Evolutionary conservation across 2,113 vertebrate genomes (phyloP), one percentile per base, ranked within the genome.

Genomic region (Nannobrachium achirus): DNA sequence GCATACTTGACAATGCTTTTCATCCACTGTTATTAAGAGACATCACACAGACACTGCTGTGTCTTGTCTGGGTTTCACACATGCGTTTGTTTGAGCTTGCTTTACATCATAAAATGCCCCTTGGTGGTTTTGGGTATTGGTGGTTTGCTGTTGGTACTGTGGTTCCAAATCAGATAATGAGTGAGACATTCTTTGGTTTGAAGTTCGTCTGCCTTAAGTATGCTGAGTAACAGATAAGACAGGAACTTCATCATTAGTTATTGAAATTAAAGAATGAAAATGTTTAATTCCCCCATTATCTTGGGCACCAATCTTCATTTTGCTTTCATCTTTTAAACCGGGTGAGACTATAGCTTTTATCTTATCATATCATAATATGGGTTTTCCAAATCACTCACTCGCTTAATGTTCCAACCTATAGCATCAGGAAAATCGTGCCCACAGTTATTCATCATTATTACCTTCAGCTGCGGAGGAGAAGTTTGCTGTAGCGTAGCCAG

Each of bases 111-210:
- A 49, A 33, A 48, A 33, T 38, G 45, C 53, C 66, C 41, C 62
- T 19, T 53, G 49, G 71, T 25, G 0, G 71, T 78, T 76, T 63
- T 40, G 10, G 60, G 40, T 52, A 55, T 58, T 78, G 52, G n/a
- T 5, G 33, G n/a, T 1, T 75, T 63, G 15, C 55, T 8, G 58
- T 64, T 76, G 68, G 13, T 66, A 69, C 40, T 60, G 38, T 18
- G 61, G n/a, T 71, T 80, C 59, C 51, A 73, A 63, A 76, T 79
- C 69, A 81, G 75, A 82, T 78, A 76, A 81, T 71, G 11, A 68
- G 60, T 44, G 63, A 51, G 45, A 51, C 38, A 52, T 52, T 60
- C 38, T 74, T n/a, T 39, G 13, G 25, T 33, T 33, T 56, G n/a
- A n/a, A n/a, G 10, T 19, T 4, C 18, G 39, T 6, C 3, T 16